phyloP scores from a whole-genome alignment of 2,113 vertebrate genomes.

The Mesocricetus auratus region DNA sequence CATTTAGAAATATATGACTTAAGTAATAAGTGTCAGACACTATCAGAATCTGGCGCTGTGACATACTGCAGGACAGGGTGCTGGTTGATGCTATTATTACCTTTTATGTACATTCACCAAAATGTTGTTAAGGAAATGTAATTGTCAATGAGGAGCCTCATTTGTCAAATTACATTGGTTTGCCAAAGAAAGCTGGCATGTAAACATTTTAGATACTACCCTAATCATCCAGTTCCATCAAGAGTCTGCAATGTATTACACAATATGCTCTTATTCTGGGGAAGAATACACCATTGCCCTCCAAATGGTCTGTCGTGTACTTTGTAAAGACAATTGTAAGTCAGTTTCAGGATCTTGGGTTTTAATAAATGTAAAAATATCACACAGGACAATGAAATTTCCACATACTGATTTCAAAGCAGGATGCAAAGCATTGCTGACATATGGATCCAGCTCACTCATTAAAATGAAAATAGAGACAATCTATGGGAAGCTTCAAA shows the following conservation, averaged over 20 bases:
- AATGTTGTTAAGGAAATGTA: constrained; percentile 86
- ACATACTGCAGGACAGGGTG: constrained; percentile 84
- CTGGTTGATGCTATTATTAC: constrained; percentile 83
- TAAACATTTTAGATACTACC: constrained; percentile 86
- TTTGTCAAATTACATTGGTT: constrained; percentile 85
- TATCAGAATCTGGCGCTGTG: constrained; percentile 81
- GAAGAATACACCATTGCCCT: not conserved
- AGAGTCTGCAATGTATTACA: constrained; percentile 66
- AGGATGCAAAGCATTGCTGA: not conserved
- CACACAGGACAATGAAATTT: not conserved
- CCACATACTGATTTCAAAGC: constrained; percentile 15
- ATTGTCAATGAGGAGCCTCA: constrained; percentile 84
- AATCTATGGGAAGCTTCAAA: not conserved
- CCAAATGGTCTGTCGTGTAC: not conserved
- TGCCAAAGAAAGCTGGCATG: constrained; percentile 80
- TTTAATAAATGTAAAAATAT: constrained; percentile 19
- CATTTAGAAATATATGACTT: constrained; percentile 81
- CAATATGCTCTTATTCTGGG: not conserved
- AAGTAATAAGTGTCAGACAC: constrained; percentile 83
- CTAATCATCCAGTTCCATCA: constrained; percentile 63
- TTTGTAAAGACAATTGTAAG: not conserved
- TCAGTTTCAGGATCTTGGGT: constrained; percentile 2
- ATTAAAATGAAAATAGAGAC: not conserved
- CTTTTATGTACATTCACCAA: constrained; percentile 84
- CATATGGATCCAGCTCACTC: not conserved